Conservation (phyloP, 2,113 vertebrate species). For the Opisthocomus hoazin region DNA sequence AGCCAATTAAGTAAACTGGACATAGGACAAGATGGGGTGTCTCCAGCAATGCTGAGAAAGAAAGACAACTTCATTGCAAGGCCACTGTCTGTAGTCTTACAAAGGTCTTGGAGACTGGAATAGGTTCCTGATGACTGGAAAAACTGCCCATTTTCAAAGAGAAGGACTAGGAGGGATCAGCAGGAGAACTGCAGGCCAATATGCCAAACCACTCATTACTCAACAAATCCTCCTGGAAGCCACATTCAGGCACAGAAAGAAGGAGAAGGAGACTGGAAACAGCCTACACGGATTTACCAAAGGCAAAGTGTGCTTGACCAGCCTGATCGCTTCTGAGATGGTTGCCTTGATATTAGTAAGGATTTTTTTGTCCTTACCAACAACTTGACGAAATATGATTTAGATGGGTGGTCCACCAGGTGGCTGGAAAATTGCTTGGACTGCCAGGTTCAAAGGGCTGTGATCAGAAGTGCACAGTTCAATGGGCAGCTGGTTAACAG, state of each 20-base stretch:
- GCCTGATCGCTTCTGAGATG: background rate
- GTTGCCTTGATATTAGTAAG: background rate
- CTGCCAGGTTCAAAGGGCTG: background rate
- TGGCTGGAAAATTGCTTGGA: background rate
- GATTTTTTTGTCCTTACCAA: background rate
- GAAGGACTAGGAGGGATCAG: fast-evolving
- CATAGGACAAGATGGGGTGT: background rate
- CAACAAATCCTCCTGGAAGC: background rate
- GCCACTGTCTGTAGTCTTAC: background rate
- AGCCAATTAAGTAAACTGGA: background rate
- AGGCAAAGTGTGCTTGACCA: background rate
- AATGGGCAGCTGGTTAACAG: background rate
- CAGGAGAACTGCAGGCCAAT: background rate
- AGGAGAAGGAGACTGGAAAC: background rate
- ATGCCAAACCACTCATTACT: background rate
- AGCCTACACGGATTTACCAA: background rate
- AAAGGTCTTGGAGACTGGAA: background rate
- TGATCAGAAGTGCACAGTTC: background rate
- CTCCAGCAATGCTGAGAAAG: background rate
- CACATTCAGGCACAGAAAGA: background rate
- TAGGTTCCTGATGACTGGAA: background rate
- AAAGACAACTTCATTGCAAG: background rate
- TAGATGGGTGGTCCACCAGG: background rate
- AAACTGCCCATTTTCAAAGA: background rate
- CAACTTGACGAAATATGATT: background rate